These are phyloP conservation scores for Pollenia amentaria DNA, from an alignment of 2,888 invertebrate genomes.

Conservation along the genomic window DNA sequence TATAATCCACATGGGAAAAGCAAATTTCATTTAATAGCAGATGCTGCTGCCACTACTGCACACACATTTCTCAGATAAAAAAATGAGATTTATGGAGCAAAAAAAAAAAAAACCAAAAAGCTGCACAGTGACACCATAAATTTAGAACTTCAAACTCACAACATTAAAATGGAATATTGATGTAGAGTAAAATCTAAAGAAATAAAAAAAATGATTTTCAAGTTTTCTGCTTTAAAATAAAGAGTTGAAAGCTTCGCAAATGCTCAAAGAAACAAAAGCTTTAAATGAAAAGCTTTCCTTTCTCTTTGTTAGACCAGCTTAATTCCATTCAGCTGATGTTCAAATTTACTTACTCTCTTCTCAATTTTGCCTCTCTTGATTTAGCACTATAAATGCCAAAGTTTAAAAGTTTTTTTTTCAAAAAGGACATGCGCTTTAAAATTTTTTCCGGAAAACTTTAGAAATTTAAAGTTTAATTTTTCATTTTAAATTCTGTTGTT, in stretches of 20 bases:
- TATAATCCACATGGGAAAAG: conserved; percentile 49
- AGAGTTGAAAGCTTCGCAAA: not conserved
- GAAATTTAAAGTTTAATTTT: not conserved
- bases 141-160: conserved; percentile 35
- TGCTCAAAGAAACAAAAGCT: not conserved
- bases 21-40: conserved; percentile 44
- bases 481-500: not conserved
- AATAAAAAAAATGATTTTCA: conserved; percentile 12
- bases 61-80: not conserved
- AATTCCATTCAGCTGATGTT: conserved; percentile 64
- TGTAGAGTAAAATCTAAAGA: not conserved
- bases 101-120: conserved; percentile 44
- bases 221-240: not conserved
- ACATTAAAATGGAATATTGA: conserved; percentile 22
- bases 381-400: conserved; percentile 53
- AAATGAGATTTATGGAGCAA: conserved; percentile 17
- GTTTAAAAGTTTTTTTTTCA: conserved; percentile 19
- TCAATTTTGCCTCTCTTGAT: not conserved
- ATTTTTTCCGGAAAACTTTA: not conserved
- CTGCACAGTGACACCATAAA: conserved; percentile 53
- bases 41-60: not conserved
- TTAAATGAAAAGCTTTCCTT: not conserved
- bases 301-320: not conserved
- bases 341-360: not conserved
- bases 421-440: conserved; percentile 7